Base-by-base conservation (phyloP, 2,888 invertebrate genomes). In the Pyralis farinalis region DNA sequence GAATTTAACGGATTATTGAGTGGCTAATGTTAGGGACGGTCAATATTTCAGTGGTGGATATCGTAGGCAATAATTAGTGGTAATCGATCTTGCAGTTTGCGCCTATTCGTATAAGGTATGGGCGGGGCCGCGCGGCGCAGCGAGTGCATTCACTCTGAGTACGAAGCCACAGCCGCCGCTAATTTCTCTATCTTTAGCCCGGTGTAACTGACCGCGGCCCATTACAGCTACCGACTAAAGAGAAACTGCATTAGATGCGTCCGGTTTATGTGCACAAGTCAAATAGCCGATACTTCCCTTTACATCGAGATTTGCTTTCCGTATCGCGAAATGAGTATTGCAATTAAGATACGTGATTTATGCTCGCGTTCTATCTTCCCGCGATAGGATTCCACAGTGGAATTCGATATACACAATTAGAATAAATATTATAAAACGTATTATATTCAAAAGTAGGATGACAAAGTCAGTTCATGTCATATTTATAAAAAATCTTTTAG, bases 161-260 rank as follows among this genome's bases (percentile, higher is more conserved):
- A 70, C 63, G 63, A n/a, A n/a, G n/a, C 21, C 21, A 7, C 25
- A 7, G 25, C 25, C 25, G 25, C 73, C 63, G 73, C 80, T 87
- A 86, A 87, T 86, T 88, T 85, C 84, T 87, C 87, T 88, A 88
- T 87, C 85, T 87, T 85, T 87, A 87, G 87, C 76, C 68, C 66
- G 78, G 81, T 71, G 79, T 88, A 82, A 87, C 77, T 86, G 88
- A 87, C 86, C 87, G 82, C 57, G 52, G 49, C 3, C 16, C 62
- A n/a, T n/a, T n/a, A n/a, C n/a, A 63, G 71, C 76, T 75, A 72
- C 75, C 65, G 71, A 64, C 74, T 61, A 64, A 73, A 78, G 83
- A 82, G 83, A 85, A 84, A 85, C 80, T 83, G 85, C 84, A 78
- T 81, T 80, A 80, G 83, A 81, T 71, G 79, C 80, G 74, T 81